phyloP scores from a whole-genome alignment of 2,797 vertebrate species.

The Microchirus variegatus region DNA sequence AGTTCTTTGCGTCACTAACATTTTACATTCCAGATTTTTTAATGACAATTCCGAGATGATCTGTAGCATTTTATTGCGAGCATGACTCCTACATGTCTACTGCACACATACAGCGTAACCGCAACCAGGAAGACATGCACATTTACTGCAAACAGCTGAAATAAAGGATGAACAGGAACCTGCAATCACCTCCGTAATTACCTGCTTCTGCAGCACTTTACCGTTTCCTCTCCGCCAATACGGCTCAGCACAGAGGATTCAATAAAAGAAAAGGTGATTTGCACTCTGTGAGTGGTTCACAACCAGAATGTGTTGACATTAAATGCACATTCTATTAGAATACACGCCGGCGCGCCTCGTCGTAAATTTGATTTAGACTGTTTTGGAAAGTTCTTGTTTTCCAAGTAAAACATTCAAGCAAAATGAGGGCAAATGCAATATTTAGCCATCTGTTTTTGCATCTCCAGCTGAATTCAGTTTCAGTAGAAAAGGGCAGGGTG shows the following conservation, averaged over 20 bases:
- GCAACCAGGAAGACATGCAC: conserved; percentile 11
- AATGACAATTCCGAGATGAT: background rate
- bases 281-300: conserved; percentile 3
- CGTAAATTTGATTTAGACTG: background rate
- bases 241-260: conserved; percentile 9
- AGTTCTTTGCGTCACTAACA: too few species aligned
- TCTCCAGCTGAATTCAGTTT: background rate
- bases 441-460: too few species aligned
- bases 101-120: background rate
- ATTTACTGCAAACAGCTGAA: conserved; percentile 36
- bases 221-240: conserved; percentile 9
- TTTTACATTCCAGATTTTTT: too few species aligned
- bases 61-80: background rate
- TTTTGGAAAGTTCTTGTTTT: background rate
- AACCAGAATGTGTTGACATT: conserved; percentile 4
- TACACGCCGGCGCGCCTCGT: background rate
- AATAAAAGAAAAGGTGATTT: conserved; percentile 40
- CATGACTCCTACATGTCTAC: background rate
- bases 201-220: conserved; percentile 45
- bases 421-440: too few species aligned
- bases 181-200: conserved; percentile 39
- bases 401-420: background rate
- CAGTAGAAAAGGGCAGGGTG: background rate
- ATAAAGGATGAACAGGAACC: conserved; percentile 47
- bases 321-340: conserved; percentile 4